Base-by-base conservation (phyloP, 2,888 invertebrate species). In the Leucoptera coffeella region DNA sequence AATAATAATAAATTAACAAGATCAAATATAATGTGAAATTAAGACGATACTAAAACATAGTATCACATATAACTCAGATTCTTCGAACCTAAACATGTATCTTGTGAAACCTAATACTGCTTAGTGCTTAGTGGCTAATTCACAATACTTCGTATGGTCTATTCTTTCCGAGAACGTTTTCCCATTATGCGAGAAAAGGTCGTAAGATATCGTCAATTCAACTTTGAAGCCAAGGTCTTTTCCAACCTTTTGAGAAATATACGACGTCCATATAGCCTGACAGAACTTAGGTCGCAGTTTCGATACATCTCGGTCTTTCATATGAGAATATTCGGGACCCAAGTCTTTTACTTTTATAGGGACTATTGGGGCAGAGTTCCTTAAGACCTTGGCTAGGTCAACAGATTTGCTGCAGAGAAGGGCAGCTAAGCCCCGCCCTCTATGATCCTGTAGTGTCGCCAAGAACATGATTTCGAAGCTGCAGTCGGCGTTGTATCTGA, bases 401-500 rank as follows among this genome's bases (percentile, higher is more conserved):
- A 80, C 49, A 0, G 80, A 75, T 2, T 58, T 50, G 35, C 73
- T 55, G 25, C 65, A 56, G 8, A 85, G 40, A 9, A 71, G 41
- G 7, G 45, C 60, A 0, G 55, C 82, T 9, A 85, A 58, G 9
- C 75, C 72, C 9, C 57, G 55, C 1, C 51, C 39, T 29, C 74
- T 59, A 33, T 74, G 75, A 13, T 72, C 55, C 0, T 65, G 59
- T 3, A 67, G 38, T 0, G 80, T 80, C 1, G 61, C 77, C 13
- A 84, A 38, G 35, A 83, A 84, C 80, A 80, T 82, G 10, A 83
- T 47, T 50, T 85, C 85, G 22, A 82, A 41, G 3, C 78, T 58
- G 42, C 80, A 80, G 29, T 78, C 71, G 0, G 74, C 67, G 12
- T 74, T 57, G 37, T 71, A 80, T 30, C 67, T 69, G 47, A 15